Evolutionary conservation across 2,113 vertebrate genomes (phyloP).

Genomic region (Prunella fulvescens): DNA sequence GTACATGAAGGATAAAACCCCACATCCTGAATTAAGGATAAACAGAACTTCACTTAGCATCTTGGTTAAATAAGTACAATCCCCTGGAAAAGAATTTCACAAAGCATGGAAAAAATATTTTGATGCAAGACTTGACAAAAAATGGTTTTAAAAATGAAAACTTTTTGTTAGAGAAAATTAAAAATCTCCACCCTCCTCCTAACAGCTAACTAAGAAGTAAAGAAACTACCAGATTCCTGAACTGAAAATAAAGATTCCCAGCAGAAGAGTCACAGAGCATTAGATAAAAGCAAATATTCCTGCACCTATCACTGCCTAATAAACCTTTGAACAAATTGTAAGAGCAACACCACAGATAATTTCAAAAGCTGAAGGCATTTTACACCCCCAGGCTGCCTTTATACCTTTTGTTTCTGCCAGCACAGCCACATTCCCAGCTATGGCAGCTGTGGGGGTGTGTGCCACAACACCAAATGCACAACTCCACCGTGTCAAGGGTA

Average conservation of each 20-base stretch:
- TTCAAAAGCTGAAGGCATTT: not conserved
- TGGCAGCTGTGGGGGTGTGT: rapidly evolving
- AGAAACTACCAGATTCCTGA: not conserved
- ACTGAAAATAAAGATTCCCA: not conserved
- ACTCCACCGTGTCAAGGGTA: rapidly evolving
- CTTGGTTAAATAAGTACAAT: not conserved
- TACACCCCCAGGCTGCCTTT: not conserved
- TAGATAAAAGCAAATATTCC: not conserved
- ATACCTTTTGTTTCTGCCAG: not conserved
- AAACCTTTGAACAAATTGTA: not conserved
- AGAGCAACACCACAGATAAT: not conserved
- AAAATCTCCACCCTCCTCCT: not conserved
- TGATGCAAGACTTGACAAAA: not conserved
- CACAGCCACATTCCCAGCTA: rapidly evolving
- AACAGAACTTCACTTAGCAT: not conserved
- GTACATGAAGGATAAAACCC: not conserved
- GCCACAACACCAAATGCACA: not conserved
- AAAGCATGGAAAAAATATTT: not conserved
- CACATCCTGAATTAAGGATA: not conserved
- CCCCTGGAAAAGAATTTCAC: not conserved
- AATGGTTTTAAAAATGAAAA: not conserved
- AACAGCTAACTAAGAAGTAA: not conserved
- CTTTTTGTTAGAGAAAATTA: not conserved
- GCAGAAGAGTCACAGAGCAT: not conserved
- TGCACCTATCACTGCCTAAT: not conserved